A percentile compares a stretch with the other conserved stretches of the same genome.
These are phyloP conservation scores for Recurvirostra avosetta DNA, from an alignment of 2,113 vertebrate species.

Conservation along the genomic window DNA sequence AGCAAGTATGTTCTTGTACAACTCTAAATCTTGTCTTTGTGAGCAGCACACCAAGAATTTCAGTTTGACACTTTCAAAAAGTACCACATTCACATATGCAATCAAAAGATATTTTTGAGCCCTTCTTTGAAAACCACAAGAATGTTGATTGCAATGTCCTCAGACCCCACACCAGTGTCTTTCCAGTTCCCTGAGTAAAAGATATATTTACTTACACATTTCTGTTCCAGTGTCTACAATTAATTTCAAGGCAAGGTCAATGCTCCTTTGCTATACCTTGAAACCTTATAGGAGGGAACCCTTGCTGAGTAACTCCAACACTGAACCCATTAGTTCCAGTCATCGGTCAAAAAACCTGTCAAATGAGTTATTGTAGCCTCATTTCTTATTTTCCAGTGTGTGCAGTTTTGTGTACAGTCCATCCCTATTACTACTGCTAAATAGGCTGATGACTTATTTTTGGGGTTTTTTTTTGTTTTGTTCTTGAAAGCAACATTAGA, in stretches of 20 bases:
- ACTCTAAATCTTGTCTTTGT: background rate
- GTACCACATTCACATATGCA: background rate
- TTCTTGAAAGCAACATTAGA: background rate
- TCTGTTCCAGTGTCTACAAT: background rate
- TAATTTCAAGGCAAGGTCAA: slow-evolving; percentile 17
- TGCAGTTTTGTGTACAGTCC: background rate
- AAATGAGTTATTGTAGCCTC: background rate
- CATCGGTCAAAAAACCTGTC: background rate
- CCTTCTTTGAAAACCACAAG: background rate
- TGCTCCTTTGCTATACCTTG: background rate
- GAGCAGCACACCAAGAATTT: background rate
- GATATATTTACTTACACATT: background rate
- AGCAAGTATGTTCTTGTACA: background rate
- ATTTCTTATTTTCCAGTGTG: slow-evolving; percentile 12
- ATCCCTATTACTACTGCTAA: background rate
- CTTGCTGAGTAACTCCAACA: background rate
- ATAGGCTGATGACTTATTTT: background rate
- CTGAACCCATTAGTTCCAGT: background rate
- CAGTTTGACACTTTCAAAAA: background rate
- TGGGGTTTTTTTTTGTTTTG: background rate
- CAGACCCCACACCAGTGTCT: background rate
- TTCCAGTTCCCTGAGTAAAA: background rate
- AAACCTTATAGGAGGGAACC: background rate
- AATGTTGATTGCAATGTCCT: background rate
- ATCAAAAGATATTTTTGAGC: background rate